Base-by-base conservation (phyloP, 2,888 invertebrate species). In the Sinohyriopsis cumingii region DNA sequence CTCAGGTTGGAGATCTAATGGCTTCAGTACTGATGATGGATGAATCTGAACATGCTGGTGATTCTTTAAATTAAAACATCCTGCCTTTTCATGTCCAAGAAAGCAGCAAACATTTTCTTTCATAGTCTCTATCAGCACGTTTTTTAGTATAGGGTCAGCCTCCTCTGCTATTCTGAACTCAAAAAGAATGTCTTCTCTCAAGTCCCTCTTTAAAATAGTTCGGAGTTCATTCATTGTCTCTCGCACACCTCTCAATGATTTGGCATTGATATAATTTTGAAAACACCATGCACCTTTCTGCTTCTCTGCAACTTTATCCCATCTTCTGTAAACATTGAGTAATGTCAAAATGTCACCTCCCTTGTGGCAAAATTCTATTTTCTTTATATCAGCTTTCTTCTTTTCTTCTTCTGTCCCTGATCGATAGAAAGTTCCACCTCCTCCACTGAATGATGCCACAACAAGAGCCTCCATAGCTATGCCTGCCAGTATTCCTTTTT, bases 201-300 rank as follows among this genome's bases (percentile, higher is more conserved):
- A 56, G n/a, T 86, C 85, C 67, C 75, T 79, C 57, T 74, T 78
- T 24, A 88, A 69, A 18, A 79, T 72, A 4, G 73, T 67, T 5
- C 72, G 25, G 20, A 83, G 74, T 67, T 88, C 88, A 22, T 79
- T 79, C 4, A 86, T 75, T 45, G 67, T 76, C 19, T 86, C 85
- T 53, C 79, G 71, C 6, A 82, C 82, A 9, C 79, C 77, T 57
- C 81, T 79, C 73, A 89, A 82, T 6, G 86, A 76, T 77, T 87
- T 89, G 19, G 82, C 86, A 76, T 90, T 89, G 55, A 90, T 82
- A 67, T 81, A 83, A 71, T 90, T 88, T 20, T 80, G 66, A 45
- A 76, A 72, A 73, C 89, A 88, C 87, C 88, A 89, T 45, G 76
- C 76, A 6, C 80, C 79, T 69, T 84, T 87, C 19, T 72, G 63